Percentiles rank a stretch among this genome's conserved stretches.
These are phyloP conservation scores for Sebastes melanostomus DNA, from an alignment of 2,797 vertebrate genomes.

Conservation along the genomic window DNA sequence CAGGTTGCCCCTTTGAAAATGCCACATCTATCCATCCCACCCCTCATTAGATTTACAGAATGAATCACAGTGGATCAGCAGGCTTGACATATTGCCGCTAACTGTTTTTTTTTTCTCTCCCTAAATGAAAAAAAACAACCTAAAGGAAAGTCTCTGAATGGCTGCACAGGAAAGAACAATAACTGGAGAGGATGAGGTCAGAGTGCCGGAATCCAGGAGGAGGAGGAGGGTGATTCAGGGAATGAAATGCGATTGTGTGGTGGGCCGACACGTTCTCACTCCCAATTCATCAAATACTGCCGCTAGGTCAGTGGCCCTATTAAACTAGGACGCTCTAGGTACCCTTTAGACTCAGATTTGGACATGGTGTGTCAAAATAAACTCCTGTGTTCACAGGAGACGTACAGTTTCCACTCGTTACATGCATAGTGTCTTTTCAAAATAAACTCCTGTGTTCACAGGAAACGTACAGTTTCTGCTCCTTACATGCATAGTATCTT, in stretches of 20 bases:
- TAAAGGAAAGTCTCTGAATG: no score
- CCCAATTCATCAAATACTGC: no score
- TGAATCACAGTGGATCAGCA: not conserved
- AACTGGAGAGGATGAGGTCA: conserved; percentile 16
- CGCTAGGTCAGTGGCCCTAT: no score
- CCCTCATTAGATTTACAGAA: conserved; percentile 18
- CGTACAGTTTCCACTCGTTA: no score
- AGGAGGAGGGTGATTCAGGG: not conserved
- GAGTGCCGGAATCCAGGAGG: not conserved
- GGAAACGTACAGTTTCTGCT: no score
- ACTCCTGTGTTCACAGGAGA: no score
- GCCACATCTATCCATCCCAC: conserved; percentile 5
- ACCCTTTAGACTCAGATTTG: no score
- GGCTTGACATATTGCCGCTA: not conserved
- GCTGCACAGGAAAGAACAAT: not conserved
- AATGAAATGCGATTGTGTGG: conserved; percentile 23
- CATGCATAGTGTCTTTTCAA: no score
- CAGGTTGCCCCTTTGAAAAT: conserved; percentile 2
- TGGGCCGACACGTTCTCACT: not conserved
- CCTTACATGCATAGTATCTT: no score
- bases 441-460: no score
- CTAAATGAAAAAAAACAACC: not conserved
- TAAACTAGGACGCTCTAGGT: no score
- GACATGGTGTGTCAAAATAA: no score
- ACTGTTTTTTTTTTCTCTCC: not conserved